Evolutionary conservation across 2,113 vertebrate genomes (phyloP).

Genomic region (Cheirogaleus medius): DNA sequence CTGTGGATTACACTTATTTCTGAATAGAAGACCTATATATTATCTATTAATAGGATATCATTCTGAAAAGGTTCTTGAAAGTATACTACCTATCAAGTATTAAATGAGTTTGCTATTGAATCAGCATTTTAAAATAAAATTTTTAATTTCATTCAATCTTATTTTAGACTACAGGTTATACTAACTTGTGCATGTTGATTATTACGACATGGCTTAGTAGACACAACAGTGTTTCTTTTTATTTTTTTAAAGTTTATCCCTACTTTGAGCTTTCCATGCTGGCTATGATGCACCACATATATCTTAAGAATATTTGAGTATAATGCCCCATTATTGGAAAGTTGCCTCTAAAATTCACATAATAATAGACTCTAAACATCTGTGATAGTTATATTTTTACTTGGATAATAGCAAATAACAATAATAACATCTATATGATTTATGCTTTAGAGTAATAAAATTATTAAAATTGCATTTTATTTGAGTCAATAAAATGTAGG

Average conservation of each 20-base stretch:
- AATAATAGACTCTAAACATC: not conserved
- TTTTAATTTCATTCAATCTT: not conserved
- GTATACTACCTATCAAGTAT: not conserved
- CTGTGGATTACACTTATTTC: not conserved
- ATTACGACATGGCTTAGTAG: not conserved
- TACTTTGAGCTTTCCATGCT: not conserved
- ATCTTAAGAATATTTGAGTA: not conserved
- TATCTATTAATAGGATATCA: not conserved
- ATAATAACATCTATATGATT: not conserved
- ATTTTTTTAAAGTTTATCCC: not conserved
- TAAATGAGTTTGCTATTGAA: not conserved
- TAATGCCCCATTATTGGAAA: not conserved
- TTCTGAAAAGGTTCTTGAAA: not conserved
- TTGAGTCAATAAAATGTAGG: not conserved
- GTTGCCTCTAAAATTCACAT: not conserved
- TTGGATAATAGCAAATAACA: not conserved
- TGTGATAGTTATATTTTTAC: not conserved
- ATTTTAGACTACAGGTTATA: not conserved
- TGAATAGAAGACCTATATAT: not conserved
- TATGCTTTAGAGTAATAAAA: not conserved
- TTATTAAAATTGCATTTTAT: not conserved
- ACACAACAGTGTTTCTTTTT: not conserved
- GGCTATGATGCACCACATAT: not conserved
- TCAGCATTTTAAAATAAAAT: not conserved
- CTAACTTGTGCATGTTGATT: not conserved